phyloP scores from a whole-genome alignment of 2,113 vertebrate genomes.

The Stigmatopora nigra region DNA sequence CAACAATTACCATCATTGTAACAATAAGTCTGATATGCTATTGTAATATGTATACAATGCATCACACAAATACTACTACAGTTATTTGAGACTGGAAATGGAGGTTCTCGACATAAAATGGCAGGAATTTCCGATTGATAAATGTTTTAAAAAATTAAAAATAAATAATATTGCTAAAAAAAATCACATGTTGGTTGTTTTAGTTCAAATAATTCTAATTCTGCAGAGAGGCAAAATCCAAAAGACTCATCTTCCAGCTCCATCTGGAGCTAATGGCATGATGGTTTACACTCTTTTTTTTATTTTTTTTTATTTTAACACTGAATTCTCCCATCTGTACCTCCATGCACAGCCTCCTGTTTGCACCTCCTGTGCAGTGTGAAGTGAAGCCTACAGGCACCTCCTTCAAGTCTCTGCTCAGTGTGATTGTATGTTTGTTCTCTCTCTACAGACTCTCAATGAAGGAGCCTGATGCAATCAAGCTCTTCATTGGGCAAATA shows the following conservation, averaged over 20 bases:
- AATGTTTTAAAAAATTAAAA: neutral
- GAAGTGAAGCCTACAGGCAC: conserved; percentile 56
- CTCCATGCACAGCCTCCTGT: conserved; percentile 54
- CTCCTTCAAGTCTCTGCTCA: conserved; percentile 43
- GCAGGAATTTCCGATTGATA: neutral
- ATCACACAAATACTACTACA: neutral
- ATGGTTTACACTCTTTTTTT: conserved; percentile 28
- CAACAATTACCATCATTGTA: neutral
- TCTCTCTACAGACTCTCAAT: conserved; percentile 76
- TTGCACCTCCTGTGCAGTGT: conserved; percentile 66
- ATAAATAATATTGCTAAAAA: neutral
- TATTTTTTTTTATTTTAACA: neutral
- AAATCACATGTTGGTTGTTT: neutral
- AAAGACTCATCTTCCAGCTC: neutral
- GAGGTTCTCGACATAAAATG: neutral
- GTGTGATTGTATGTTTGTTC: conserved; percentile 28
- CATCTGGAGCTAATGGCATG: neutral
- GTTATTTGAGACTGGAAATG: neutral
- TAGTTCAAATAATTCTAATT: neutral
- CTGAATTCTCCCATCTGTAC: conserved; percentile 52
- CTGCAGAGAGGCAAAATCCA: neutral
- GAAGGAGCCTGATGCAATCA: conserved; percentile 99
- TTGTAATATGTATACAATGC: neutral
- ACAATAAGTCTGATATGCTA: neutral
- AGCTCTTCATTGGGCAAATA: conserved; percentile 99